Base-by-base conservation (phyloP, 2,797 vertebrate species). In the Lutjanus campechanus region DNA sequence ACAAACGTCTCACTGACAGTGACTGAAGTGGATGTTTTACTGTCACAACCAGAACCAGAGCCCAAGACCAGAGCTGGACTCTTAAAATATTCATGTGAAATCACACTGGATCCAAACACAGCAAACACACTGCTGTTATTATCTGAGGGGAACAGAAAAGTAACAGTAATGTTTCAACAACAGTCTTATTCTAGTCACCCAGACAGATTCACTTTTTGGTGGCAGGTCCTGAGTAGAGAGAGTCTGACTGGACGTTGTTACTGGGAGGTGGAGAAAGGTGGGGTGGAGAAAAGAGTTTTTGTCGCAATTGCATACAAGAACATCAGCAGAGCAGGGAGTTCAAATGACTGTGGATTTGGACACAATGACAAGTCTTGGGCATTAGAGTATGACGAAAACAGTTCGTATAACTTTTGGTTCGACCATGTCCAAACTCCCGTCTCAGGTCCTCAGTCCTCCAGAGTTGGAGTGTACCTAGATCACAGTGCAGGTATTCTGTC, bases 221-320 rank as follows among this genome's bases (percentile, higher is more conserved):
- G 11, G 1, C 81, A 75, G 76, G 76, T 79, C 36, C 61, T 83
- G 67, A 75, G 76, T 19, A 75, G 2, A 79, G 71, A 79, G 22
- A 82, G 64, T 73, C 69, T 82, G 59, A 68, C 74, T 40, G 75
- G 80, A 59, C 60, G 53, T 16, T 76, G 64, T 73, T 77, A 77
- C 69, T 82, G 80, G 74, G 72, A 81, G 41, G 72, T 81, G 72
- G 44, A 60, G 3, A 25, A 25, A 25, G 3, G 66, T 41, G 60
- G 71, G 53, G 2, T 11, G 64, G 16, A 0, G 0, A 1, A 25
- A 46, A 17, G 25, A 40, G 22, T 56, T 65, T 2, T 2, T 17
- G 1, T 79, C 8, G 71, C 67, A 60, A 76, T 83, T 1, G 0
- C 81, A 19, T 79, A 77, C 44, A 77, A 59, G 49, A 36, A 46